Base-by-base conservation (phyloP, 2,888 invertebrate species). In the Meliscaeva auricollis region DNA sequence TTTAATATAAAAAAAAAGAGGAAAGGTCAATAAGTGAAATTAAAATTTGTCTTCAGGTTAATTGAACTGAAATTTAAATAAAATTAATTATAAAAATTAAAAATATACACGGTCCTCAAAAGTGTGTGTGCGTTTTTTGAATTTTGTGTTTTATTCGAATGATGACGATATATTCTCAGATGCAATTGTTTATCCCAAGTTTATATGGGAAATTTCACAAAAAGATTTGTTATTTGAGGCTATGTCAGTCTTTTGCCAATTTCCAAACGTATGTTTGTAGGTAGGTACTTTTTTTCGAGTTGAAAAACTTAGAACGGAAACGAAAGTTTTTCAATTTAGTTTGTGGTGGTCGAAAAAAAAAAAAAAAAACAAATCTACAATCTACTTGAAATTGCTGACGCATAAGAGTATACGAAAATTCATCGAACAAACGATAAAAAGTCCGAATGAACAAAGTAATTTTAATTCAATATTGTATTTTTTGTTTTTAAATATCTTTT, bases 221-320 rank as follows among this genome's bases (percentile, higher is more conserved):
- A 38, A 9, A 38, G 13, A 13, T 38, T 58, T 38, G 8, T 32
- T 13, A 58, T 38, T 20, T 58, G 35, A 58, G 35, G 56, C 35
- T 58, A 9, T 58, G 26, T 13, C 20, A 38, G 58, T 58, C 20
- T 35, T 58, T 58, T 58, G 35, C 58, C 20, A 35, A 56, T 20
- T 58, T 58, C 56, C 58, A 38, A 38, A 35, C 20, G 20, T 56
- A 56, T 9, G 11, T 38, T 38, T 38, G 11, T 38, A 38, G 5
- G 38, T 38, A 26, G 38, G 7, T 38, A 13, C 11, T 58, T 35
- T 58, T 7, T 58, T 58, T 58, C 7, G 1, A 38, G 7, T 58
- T 35, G 58, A 58, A 58, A 58, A 58, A 58, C 58, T 58, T 13
- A 38, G 58, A 15, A 38, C 35, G 20, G 35, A 38, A 58, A 58